A percentile compares a stretch with the other conserved stretches of the same genome.
These are phyloP conservation scores for Geotrypetes seraphini DNA, from an alignment of 2,797 vertebrate genomes.

Conservation along the genomic window DNA sequence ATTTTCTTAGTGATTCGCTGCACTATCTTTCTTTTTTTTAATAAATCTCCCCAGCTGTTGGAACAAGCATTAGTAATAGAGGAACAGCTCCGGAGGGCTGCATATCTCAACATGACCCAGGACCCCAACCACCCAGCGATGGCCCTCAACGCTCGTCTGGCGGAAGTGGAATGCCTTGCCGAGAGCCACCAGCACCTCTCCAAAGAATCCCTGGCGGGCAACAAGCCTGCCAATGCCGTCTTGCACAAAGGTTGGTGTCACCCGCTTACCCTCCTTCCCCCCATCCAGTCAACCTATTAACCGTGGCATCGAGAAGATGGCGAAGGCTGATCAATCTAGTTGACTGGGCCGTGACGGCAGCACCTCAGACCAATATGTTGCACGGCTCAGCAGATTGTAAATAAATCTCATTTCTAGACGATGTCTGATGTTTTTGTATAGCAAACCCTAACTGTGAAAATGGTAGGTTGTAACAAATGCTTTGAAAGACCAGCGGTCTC, in stretches of 20 bases:
- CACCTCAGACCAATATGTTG: background rate
- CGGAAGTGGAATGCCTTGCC: constrained; percentile 93
- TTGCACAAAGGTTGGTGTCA: constrained; percentile 82
- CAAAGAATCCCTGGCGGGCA: constrained; percentile 93
- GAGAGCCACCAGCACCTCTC: constrained; percentile 96
- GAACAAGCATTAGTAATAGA: constrained; percentile 96
- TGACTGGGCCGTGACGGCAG: background rate
- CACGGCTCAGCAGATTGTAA: background rate
- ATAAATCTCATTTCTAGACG: background rate
- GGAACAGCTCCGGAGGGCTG: constrained; percentile 87
- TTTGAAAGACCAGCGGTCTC: too few relatives aligned
- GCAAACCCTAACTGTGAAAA: too few relatives aligned
- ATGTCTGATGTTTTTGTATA: background rate
- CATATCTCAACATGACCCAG: constrained; percentile 96
- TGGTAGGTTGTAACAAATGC: too few relatives aligned
- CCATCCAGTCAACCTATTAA: background rate
- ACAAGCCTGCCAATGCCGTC: constrained; percentile 92
- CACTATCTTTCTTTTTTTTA: background rate
- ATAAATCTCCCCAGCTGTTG: constrained; percentile 68
- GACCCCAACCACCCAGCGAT: constrained; percentile 89
- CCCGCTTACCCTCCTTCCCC: accelerated
- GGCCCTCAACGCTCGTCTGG: constrained; percentile 88
- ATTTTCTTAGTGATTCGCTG: too few relatives aligned
- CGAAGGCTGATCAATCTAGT: background rate
- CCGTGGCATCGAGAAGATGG: background rate